A percentile compares a stretch with the other conserved stretches of the same genome.
Conservation (phyloP, 2,113 vertebrate genomes). For the Natator depressus region DNA sequence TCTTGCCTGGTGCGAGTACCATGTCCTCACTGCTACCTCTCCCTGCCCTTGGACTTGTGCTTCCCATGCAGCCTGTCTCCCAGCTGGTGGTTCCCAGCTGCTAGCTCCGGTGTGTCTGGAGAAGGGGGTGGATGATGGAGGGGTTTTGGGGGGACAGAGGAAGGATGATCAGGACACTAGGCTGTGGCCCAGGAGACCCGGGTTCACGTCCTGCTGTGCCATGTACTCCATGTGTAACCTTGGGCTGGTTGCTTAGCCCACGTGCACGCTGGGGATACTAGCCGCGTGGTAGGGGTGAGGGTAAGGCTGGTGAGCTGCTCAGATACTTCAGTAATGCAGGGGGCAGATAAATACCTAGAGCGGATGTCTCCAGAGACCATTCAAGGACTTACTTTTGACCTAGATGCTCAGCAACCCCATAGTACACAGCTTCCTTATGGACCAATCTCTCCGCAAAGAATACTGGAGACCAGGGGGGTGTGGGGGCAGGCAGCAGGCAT, state of each 20-base stretch:
- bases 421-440: background rate
- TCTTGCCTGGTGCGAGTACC: background rate
- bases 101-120: background rate
- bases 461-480: background rate
- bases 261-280: background rate
- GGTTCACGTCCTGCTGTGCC: background rate
- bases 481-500: background rate
- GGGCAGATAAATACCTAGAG: background rate
- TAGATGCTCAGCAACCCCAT: background rate
- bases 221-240: fast-evolving
- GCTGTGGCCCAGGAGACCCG: background rate
- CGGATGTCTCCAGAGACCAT: no score
- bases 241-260: background rate
- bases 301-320: background rate
- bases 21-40: background rate
- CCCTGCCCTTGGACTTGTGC: background rate
- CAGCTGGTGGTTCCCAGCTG: background rate
- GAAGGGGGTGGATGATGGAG: background rate
- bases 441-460: background rate
- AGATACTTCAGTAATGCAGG: background rate
- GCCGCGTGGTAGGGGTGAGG: background rate
- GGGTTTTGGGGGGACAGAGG: no score
- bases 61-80: background rate
- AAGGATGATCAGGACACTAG: fast-evolving
- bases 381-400: background rate